Conservation (phyloP, 2,113 vertebrate genomes). For the Cryptoleucopteryx plumbea region DNA sequence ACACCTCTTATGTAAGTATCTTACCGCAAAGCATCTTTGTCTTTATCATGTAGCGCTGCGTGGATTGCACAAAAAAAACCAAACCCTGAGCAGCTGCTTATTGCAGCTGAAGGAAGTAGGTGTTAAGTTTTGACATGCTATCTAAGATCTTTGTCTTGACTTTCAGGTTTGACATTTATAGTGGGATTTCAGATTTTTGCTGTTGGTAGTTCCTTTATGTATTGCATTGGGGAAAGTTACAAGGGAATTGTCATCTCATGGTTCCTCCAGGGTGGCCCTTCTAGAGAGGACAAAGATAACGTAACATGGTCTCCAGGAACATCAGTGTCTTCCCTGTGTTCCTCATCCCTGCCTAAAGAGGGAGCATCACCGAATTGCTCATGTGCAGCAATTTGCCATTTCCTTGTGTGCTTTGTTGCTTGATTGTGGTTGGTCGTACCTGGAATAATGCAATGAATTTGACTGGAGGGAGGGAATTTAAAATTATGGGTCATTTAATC, state of each 20-base stretch:
- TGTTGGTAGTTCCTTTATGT: not conserved
- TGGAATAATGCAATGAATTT: not conserved
- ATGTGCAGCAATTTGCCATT: not conserved
- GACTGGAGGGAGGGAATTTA: not conserved
- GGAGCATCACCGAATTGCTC: not conserved
- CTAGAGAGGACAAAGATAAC: not conserved
- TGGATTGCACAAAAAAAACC: not conserved
- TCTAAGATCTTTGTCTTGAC: not conserved
- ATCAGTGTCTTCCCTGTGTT: not conserved
- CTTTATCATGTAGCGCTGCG: not conserved
- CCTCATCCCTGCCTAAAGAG: not conserved
- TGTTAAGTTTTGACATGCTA: conserved; percentile 4
- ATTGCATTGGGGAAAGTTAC: not conserved
- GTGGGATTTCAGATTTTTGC: conserved; percentile 1
- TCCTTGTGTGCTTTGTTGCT: not conserved
- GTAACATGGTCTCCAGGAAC: not conserved
- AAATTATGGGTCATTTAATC: not conserved
- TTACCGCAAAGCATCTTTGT: not conserved
- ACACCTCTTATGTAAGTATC: not conserved
- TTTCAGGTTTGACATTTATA: not conserved
- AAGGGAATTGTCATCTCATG: not conserved
- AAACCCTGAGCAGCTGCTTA: not conserved
- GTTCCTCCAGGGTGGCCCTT: not conserved
- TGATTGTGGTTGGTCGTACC: not conserved
- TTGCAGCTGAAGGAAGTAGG: not conserved